Evolutionary conservation across 2,797 vertebrate species (phyloP).

Genomic region (Gymnoscopelus microlampas): DNA sequence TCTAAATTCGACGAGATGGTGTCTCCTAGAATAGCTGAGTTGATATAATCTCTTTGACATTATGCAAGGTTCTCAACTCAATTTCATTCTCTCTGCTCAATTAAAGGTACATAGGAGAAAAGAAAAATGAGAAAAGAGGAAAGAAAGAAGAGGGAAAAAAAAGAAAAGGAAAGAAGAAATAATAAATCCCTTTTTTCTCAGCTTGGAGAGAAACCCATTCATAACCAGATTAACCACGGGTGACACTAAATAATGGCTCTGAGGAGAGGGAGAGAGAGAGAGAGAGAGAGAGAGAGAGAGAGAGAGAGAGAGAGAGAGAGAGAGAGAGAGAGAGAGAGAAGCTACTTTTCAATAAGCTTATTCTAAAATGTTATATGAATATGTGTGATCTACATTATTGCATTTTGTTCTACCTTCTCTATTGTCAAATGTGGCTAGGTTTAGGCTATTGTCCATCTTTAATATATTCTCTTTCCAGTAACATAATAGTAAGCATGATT

Average conservation of each 20-base stretch:
- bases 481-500: too few species aligned
- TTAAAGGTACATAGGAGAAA: constrained; percentile 59
- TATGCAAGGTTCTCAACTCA: constrained; percentile 76
- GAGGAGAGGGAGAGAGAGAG: constrained; percentile 43
- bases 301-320: too few species aligned
- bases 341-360: not conserved
- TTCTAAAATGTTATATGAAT: constrained; percentile 31
- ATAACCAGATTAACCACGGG: constrained; percentile 72
- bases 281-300: constrained; percentile 13
- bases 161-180: constrained; percentile 39
- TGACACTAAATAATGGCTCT: constrained; percentile 61
- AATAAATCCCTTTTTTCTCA: constrained; percentile 37
- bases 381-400: constrained; percentile 27
- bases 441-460: too few species aligned
- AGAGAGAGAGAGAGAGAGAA: too few species aligned
- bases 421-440: not conserved
- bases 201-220: constrained; percentile 52
- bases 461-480: too few species aligned
- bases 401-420: constrained; percentile 21
- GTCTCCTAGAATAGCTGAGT: constrained; percentile 44
- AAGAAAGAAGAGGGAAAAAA: constrained; percentile 6
- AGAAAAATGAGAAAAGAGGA: constrained; percentile 52
- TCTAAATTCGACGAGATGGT: not conserved
- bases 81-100: constrained; percentile 66
- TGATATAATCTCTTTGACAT: constrained; percentile 58